Percentiles rank a stretch among this genome's conserved stretches.
Conservation (phyloP, 92 coral and sea anemone species). For the Anthopleura xanthogrammica region DNA sequence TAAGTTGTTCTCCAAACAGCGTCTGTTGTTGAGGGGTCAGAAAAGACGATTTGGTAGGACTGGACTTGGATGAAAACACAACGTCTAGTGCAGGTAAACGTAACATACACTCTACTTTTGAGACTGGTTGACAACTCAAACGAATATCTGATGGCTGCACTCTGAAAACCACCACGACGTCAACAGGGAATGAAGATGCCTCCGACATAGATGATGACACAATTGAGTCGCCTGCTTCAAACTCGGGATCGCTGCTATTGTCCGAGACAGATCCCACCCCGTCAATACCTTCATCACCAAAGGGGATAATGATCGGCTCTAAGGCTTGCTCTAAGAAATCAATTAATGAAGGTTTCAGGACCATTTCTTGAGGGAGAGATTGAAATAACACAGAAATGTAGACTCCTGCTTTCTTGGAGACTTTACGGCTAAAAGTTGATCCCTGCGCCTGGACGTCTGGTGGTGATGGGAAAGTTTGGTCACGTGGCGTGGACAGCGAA, state of each 20-base stretch:
- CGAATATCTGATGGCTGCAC: slow-evolving; percentile 96
- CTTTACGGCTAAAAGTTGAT: slow-evolving; percentile 42
- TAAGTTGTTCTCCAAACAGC: slow-evolving; percentile 22
- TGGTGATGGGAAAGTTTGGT: not conserved
- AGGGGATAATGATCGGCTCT: slow-evolving; percentile 85
- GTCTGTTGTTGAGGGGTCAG: slow-evolving; percentile 42
- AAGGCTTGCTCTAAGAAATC: slow-evolving; percentile 92
- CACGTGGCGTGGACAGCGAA: slow-evolving; percentile 10
- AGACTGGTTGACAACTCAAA: slow-evolving; percentile 90
- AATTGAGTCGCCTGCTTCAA: slow-evolving; percentile 76
- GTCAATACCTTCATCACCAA: slow-evolving; percentile 54
- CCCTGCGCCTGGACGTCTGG: slow-evolving; percentile 23
- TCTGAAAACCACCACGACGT: slow-evolving; percentile 90
- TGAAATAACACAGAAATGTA: slow-evolving; percentile 90
- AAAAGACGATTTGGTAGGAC: slow-evolving; percentile 71
- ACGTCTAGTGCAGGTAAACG: slow-evolving; percentile 93
- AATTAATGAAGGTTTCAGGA: slow-evolving; percentile 83
- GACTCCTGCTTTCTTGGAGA: slow-evolving; percentile 81
- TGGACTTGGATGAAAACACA: slow-evolving; percentile 92
- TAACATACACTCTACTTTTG: slow-evolving; percentile 97
- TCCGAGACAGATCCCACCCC: slow-evolving; percentile 60
- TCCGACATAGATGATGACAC: slow-evolving; percentile 98
- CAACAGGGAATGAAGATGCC: slow-evolving; percentile 91
- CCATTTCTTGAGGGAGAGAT: slow-evolving; percentile 95
- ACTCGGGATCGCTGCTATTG: slow-evolving; percentile 77